A percentile compares a stretch with the other conserved stretches of the same genome.
Conservation (phyloP, 2,797 vertebrate genomes). For the Lates japonicus region DNA sequence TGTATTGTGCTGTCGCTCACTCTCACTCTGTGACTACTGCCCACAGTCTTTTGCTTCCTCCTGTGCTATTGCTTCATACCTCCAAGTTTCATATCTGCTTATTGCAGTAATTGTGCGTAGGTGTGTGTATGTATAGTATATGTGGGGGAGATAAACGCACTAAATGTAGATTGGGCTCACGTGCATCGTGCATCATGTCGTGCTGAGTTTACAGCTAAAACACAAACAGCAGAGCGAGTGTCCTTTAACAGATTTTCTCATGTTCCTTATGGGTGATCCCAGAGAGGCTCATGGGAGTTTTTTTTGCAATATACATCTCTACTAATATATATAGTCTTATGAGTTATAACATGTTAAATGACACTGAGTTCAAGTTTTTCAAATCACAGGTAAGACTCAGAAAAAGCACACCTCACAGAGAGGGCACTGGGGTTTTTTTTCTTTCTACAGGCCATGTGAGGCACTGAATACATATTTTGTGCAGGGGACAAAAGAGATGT, state of each 20-base stretch:
- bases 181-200: not conserved
- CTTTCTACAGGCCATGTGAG: slow-evolving; percentile 15
- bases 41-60: slow-evolving; percentile 64
- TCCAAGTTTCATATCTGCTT: slow-evolving; percentile 61
- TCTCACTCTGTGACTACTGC: slow-evolving; percentile 53
- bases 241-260: not conserved
- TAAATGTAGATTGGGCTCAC: slow-evolving; percentile 23
- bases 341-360: too few relatives aligned
- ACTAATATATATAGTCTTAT: not conserved
- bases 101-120: slow-evolving; percentile 41
- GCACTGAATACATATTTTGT: slow-evolving; percentile 51
- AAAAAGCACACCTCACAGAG: not conserved
- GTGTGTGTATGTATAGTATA: slow-evolving; percentile 24
- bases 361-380: not conserved
- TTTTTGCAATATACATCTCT: not conserved
- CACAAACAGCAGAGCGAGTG: not conserved
- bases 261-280: not conserved
- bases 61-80: slow-evolving; percentile 64
- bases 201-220: not conserved
- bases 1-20: slow-evolving; percentile 57
- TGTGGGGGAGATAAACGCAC: not conserved
- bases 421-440: not conserved
- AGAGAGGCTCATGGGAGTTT: not conserved
- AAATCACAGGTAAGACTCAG: not conserved
- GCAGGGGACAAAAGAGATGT: slow-evolving; percentile 75